Base-by-base conservation (phyloP, 2,888 invertebrate species). In the Ichneumon xanthorius region DNA sequence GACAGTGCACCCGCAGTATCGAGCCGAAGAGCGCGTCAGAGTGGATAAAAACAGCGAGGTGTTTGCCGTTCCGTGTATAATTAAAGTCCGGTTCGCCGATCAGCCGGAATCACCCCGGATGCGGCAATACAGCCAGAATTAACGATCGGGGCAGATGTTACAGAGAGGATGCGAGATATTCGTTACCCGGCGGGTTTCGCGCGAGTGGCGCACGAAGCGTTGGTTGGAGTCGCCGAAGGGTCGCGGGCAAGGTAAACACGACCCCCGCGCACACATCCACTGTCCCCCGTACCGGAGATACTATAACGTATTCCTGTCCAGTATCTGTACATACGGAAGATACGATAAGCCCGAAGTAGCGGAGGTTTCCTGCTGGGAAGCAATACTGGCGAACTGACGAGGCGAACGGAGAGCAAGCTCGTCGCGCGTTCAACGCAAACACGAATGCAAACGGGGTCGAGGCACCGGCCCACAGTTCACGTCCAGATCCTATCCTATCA, bases 401-500 rank as follows among this genome's bases (percentile, higher is more conserved):
- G 40, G 78, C 77, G 79, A 70, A 81, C 61, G 63, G 80, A 70
- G 81, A 80, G 45, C 50, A 45, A 70, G 48, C 33, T 37, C 55
- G 37, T 22, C 68, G 26, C 30, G 72, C 48, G 72, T 58, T 53
- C 26, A 33, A 26, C 19, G 70, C 61, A 65, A 75, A 79, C 58
- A 82, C 58, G 70, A 78, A 81, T 67, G 67, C 78, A 81, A 81
- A 61, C 67, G 67, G 45, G 63, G n/a, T 71, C 33, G 33, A 40
- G 72, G 5, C 61, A 82, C 30, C 63, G 67, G 40, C 33, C 67
- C 5, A 26, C 5, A 26, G 71, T 67, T 26, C 75, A 78, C 67
- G 71, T 71, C 77, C 71, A 67, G 77, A 78, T 77, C 82, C 88
- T 88, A 87, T 89, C 88, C 89, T 88, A 90, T 91, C 90, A 87